phyloP scores from a whole-genome alignment of 2,113 vertebrate genomes.

The Centrocercus urophasianus region DNA sequence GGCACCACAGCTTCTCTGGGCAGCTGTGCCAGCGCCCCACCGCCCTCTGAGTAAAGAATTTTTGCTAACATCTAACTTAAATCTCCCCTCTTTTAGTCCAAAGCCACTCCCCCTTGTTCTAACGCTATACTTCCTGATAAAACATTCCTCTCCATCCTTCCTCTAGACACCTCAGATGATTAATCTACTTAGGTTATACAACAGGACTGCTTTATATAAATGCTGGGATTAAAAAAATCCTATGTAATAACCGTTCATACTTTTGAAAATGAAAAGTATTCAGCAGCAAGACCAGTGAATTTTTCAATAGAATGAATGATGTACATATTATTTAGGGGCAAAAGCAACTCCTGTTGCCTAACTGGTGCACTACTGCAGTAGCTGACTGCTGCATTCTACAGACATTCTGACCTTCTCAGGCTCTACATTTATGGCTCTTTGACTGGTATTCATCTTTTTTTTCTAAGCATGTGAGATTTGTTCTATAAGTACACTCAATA shows the following conservation, averaged over 20 bases:
- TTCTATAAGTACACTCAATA: background rate
- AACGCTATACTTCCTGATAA: background rate
- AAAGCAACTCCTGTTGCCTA: background rate
- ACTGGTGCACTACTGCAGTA: background rate
- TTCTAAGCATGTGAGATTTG: background rate
- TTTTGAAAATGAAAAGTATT: background rate
- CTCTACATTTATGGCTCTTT: background rate
- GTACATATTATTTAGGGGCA: background rate
- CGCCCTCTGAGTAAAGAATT: background rate
- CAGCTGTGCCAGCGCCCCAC: background rate
- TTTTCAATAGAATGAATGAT: background rate
- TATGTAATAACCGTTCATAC: background rate
- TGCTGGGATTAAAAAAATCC: background rate
- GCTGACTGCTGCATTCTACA: background rate
- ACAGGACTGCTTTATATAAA: background rate
- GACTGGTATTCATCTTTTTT: background rate
- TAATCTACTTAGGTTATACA: background rate
- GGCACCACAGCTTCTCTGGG: background rate
- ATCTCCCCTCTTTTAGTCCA: background rate
- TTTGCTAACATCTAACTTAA: background rate
- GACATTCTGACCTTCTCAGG: background rate
- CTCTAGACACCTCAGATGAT: background rate
- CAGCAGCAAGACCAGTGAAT: background rate
- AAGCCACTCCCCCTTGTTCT: background rate
- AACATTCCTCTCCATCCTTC: background rate